These are phyloP conservation scores for Myiagra hebetior DNA, from an alignment of 2,113 vertebrate species.

Conservation along the genomic window DNA sequence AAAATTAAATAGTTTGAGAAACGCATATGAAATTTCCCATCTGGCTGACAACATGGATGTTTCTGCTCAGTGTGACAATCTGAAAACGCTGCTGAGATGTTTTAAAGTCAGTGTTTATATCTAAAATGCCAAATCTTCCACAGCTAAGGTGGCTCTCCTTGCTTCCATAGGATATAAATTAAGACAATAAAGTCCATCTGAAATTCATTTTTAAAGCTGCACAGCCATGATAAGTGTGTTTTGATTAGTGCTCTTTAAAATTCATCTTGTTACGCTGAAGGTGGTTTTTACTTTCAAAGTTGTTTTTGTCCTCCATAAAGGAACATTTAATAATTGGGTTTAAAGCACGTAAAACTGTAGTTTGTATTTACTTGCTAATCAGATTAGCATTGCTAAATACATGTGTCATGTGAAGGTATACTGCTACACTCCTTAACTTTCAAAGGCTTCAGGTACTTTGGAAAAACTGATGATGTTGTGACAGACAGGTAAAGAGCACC, in stretches of 20 bases:
- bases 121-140: background rate
- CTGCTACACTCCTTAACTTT: constrained; percentile 28
- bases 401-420: background rate
- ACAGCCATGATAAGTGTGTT: background rate
- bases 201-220: constrained; percentile 29
- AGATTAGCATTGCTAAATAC: constrained; percentile 50
- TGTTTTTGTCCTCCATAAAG: background rate
- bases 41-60: constrained; percentile 16
- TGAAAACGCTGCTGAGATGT: constrained; percentile 33
- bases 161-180: background rate
- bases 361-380: constrained; percentile 47
- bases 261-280: background rate
- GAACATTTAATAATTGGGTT: constrained; percentile 29
- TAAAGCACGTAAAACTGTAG: background rate
- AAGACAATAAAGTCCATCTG: constrained; percentile 26
- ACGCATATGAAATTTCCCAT: constrained; percentile 21
- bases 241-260: background rate
- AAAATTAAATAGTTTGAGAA: constrained; percentile 34
- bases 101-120: constrained; percentile 43
- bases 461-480: constrained; percentile 48
- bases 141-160: constrained; percentile 3
- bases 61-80: constrained; percentile 36
- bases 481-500: constrained; percentile 37
- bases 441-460: constrained; percentile 38
- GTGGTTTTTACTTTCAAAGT: constrained; percentile 13